Evolutionary conservation across 2,113 vertebrate species (phyloP).

Genomic region (Atrichornis clamosus): DNA sequence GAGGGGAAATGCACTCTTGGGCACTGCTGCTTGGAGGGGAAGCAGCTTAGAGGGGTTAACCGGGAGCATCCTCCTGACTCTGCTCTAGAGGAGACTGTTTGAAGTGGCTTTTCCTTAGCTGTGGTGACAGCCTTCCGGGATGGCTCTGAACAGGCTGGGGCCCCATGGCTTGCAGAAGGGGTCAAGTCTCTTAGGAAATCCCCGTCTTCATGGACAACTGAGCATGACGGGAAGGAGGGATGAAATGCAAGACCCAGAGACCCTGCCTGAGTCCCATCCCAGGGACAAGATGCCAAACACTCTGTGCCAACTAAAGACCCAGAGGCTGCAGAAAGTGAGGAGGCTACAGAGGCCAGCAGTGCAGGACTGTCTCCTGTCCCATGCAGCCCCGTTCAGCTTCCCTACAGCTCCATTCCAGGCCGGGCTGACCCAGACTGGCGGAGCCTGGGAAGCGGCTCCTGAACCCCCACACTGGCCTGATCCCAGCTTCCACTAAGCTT

Average conservation of each 20-base stretch:
- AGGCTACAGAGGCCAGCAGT: background rate
- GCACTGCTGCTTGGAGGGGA: background rate
- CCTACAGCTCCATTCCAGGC: background rate
- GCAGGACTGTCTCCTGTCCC: background rate
- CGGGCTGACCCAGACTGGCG: background rate
- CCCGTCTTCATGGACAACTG: background rate
- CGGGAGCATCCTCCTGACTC: background rate
- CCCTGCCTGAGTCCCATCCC: background rate
- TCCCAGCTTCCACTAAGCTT: background rate
- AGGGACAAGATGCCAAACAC: background rate
- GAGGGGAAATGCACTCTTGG: background rate
- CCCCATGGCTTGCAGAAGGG: background rate
- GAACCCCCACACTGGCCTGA: background rate
- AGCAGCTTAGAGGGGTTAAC: background rate
- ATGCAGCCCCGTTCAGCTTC: accelerated
- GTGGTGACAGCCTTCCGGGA: background rate
- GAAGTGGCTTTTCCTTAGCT: conserved; percentile 29
- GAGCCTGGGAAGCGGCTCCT: conserved; percentile 19
- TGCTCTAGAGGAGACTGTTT: background rate
- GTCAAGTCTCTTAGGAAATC: background rate
- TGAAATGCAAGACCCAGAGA: background rate
- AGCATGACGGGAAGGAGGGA: background rate
- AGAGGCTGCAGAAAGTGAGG: background rate
- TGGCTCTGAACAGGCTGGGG: background rate
- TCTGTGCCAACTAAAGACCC: background rate